Conservation (phyloP, 2,888 invertebrate species). For the Anarsia innoxiella region DNA sequence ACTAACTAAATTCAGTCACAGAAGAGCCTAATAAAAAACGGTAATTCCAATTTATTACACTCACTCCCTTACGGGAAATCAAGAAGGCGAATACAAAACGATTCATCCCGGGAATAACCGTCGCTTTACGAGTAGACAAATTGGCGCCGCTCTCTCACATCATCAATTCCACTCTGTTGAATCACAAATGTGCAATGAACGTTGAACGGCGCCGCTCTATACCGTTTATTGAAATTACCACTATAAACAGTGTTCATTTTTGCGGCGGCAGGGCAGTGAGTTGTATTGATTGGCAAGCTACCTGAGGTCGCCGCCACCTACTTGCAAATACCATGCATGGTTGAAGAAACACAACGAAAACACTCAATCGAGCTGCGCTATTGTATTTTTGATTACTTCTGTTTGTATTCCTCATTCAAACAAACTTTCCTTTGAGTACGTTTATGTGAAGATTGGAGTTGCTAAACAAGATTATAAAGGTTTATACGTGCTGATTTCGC, state of each 20-base stretch:
- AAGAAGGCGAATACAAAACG: background rate
- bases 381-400: slow-evolving; percentile 2
- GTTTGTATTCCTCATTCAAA: background rate
- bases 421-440: background rate
- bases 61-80: background rate
- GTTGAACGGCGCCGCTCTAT: background rate
- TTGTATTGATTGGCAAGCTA: slow-evolving; percentile 50
- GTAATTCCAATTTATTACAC: background rate
- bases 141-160: slow-evolving; percentile 19
- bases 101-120: background rate
- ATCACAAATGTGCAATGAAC: slow-evolving; percentile 3
- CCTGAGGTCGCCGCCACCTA: slow-evolving; percentile 33
- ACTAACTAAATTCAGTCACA: background rate
- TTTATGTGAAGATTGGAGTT: too few species aligned
- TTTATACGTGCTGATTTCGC: too few species aligned
- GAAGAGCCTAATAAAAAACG: background rate
- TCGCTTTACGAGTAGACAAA: slow-evolving; percentile 24
- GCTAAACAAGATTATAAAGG: too few species aligned
- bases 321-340: slow-evolving; percentile 46
- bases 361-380: slow-evolving; percentile 5
- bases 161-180: slow-evolving; percentile 7
- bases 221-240: background rate
- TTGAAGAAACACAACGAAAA: slow-evolving; percentile 33
- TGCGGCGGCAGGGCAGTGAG: slow-evolving; percentile 28
- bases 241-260: slow-evolving; percentile 17